Conservation (phyloP, 2,888 invertebrate genomes). For the Luperina nickerlii region DNA sequence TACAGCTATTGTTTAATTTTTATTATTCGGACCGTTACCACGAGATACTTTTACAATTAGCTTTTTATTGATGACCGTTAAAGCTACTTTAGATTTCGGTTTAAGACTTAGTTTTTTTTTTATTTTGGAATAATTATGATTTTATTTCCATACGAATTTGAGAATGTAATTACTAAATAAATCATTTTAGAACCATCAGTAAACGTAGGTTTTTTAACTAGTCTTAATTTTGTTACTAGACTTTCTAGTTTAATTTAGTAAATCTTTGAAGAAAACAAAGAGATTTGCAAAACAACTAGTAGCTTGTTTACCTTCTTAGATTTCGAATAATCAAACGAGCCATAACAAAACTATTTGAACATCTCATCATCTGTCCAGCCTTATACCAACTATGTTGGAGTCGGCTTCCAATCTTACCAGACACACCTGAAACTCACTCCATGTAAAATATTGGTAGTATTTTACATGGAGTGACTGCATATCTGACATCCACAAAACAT, state of each 20-base stretch:
- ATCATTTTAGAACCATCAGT: background rate
- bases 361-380: background rate
- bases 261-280: background rate
- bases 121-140: slow-evolving; percentile 56
- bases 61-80: slow-evolving; percentile 71
- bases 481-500: slow-evolving; percentile 22
- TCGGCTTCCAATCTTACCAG: background rate
- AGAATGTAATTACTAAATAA: slow-evolving; percentile 14
- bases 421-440: background rate
- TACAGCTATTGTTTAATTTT: slow-evolving; percentile 78
- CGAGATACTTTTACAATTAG: slow-evolving; percentile 70
- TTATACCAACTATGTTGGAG: background rate
- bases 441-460: background rate
- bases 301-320: background rate
- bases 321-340: background rate
- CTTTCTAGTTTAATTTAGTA: background rate
- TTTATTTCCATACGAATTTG: slow-evolving; percentile 44
- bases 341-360: slow-evolving; percentile 19
- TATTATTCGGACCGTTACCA: slow-evolving; percentile 73
- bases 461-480: background rate
- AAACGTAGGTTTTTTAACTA: background rate
- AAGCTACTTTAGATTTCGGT: slow-evolving; percentile 62
- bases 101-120: slow-evolving; percentile 60
- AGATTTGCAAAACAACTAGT: too few species aligned
- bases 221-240: background rate